Conservation (phyloP, 2,113 vertebrate species). For the Geococcyx californianus region DNA sequence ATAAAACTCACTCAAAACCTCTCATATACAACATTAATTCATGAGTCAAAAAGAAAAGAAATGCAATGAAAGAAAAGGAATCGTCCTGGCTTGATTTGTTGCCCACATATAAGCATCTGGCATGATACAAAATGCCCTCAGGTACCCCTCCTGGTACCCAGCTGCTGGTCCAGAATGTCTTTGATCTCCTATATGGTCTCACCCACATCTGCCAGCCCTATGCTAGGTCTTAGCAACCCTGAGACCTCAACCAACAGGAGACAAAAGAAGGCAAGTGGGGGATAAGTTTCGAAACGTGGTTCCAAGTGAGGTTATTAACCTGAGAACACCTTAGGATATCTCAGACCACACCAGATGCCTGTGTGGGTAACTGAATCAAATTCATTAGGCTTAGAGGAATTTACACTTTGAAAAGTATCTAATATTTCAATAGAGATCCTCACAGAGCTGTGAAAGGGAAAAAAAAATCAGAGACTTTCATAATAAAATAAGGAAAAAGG, state of each 20-base stretch:
- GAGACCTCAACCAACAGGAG: neutral
- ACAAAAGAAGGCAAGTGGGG: neutral
- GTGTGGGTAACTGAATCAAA: neutral
- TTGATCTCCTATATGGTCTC: slow-evolving; percentile 10
- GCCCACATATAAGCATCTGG: neutral
- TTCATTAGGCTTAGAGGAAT: neutral
- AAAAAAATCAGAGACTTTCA: neutral
- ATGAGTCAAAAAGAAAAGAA: neutral
- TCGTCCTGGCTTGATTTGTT: neutral
- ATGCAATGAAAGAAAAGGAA: neutral
- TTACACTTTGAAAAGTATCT: neutral
- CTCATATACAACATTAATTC: neutral
- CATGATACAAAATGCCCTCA: neutral
- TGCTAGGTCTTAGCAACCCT: neutral
- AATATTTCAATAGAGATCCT: neutral
- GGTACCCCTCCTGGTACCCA: neutral
- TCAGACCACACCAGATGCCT: neutral
- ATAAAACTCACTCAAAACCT: neutral
- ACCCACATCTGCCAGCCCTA: slow-evolving; percentile 2
- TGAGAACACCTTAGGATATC: neutral
- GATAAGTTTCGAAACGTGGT: neutral
- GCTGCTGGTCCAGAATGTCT: slow-evolving; percentile 23
- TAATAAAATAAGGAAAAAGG: neutral
- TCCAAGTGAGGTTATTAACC: slow-evolving; percentile 5
- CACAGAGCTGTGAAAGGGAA: neutral